Conservation (phyloP, 1,140 invertebrate genomes). For the Solenopsis invicta region DNA sequence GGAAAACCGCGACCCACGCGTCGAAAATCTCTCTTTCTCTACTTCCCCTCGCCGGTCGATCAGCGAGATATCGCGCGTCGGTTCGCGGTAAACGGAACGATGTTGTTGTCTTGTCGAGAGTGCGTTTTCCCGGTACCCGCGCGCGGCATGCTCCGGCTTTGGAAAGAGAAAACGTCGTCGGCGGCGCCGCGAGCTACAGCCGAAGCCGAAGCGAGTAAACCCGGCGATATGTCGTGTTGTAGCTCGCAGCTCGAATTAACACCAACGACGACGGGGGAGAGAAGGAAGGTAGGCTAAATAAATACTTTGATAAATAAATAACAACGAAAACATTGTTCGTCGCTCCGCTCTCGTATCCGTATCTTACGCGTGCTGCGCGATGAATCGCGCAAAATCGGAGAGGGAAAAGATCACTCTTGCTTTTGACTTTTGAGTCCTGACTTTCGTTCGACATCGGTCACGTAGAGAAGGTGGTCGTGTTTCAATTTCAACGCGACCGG, state of each 20-base stretch:
- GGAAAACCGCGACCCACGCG: background rate
- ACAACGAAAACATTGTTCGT: background rate
- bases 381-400: background rate
- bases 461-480: background rate
- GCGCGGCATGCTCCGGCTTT: background rate
- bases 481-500: background rate
- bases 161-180: background rate
- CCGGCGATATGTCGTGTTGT: background rate
- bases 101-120: background rate
- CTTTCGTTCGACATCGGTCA: background rate
- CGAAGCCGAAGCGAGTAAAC: no score
- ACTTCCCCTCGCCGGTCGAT: no score
- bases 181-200: no score
- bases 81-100: background rate
- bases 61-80: background rate
- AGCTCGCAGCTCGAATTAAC: background rate
- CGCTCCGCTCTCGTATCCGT: background rate
- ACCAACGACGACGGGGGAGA: no score
- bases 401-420: background rate
- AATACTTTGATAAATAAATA: background rate
- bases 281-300: background rate
- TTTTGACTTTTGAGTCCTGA: background rate
- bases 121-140: slow-evolving; percentile 9
- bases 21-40: background rate
- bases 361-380: background rate